Conservation (phyloP, 2,113 vertebrate genomes). For the Otis tarda region DNA sequence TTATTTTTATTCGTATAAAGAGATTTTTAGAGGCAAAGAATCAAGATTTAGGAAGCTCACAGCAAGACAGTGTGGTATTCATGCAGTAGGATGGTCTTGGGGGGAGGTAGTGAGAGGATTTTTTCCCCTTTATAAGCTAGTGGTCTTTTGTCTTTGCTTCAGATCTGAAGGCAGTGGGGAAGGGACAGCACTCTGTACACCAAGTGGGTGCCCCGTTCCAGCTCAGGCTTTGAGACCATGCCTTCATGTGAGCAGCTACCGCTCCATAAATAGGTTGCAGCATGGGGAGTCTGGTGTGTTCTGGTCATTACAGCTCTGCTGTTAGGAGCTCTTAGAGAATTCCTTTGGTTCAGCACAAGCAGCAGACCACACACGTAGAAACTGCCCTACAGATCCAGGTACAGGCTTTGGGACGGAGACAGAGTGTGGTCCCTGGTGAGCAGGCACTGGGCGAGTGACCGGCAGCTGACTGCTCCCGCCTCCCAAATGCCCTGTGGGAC, state of each 20-base stretch:
- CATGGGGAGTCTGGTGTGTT: neutral
- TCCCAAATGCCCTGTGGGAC: neutral
- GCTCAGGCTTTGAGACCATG: neutral
- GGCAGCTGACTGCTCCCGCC: neutral
- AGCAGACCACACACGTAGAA: neutral
- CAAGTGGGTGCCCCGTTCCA: neutral
- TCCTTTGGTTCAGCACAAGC: neutral
- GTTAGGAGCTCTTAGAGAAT: neutral
- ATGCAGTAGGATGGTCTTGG: neutral
- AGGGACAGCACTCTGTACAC: neutral
- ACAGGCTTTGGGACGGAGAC: neutral
- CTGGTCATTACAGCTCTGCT: neutral
- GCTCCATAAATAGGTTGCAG: neutral
- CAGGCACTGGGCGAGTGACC: neutral
- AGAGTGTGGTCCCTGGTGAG: accelerated
- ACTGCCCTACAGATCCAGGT: neutral
- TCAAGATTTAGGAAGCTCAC: neutral
- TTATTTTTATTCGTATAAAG: neutral
- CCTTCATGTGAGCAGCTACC: neutral
- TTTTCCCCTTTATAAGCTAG: neutral
- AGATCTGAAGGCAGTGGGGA: neutral
- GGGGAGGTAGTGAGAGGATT: neutral
- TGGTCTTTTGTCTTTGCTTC: neutral
- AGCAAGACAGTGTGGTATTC: neutral
- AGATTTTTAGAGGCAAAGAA: neutral